Conservation (phyloP, 35 echinoderm and acorn worm genomes). For the Heliocidaris tuberculata region DNA sequence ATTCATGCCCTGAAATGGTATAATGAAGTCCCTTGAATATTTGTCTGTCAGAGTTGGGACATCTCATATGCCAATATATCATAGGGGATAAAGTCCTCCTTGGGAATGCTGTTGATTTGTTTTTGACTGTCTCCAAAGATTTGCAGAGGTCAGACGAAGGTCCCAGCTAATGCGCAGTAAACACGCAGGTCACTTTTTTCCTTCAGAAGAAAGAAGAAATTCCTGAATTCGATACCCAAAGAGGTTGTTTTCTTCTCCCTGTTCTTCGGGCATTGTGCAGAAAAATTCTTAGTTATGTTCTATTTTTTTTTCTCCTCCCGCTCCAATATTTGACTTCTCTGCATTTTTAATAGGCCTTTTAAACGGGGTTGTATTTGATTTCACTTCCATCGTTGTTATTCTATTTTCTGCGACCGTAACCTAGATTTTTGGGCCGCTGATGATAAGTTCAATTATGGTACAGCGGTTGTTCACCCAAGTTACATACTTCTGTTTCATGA, state of each 20-base stretch:
- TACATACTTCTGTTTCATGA: background rate
- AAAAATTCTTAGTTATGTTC: background rate
- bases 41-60: background rate
- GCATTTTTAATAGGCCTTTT: slow-evolving; percentile 19
- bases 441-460: slow-evolving; percentile 29
- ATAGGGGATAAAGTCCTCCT: background rate
- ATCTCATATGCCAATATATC: slow-evolving; percentile 36
- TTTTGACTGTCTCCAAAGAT: slow-evolving; percentile 42
- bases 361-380: background rate
- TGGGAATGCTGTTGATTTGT: slow-evolving; percentile 44
- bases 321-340: background rate
- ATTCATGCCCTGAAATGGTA: background rate
- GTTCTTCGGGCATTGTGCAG: background rate
- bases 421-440: background rate
- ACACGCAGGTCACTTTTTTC: slow-evolving; percentile 38
- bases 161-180: slow-evolving; percentile 22
- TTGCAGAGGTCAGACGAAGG: slow-evolving; percentile 37
- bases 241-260: background rate
- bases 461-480: background rate
- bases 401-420: slow-evolving; percentile 15
- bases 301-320: background rate
- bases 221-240: slow-evolving; percentile 31
- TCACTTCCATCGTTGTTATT: background rate
- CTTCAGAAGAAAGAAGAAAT: background rate
- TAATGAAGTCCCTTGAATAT: slow-evolving; percentile 27